A percentile compares a stretch with the other conserved stretches of the same genome.
Conservation (phyloP, 2,888 invertebrate species). For the Habrosyne pyritoides region DNA sequence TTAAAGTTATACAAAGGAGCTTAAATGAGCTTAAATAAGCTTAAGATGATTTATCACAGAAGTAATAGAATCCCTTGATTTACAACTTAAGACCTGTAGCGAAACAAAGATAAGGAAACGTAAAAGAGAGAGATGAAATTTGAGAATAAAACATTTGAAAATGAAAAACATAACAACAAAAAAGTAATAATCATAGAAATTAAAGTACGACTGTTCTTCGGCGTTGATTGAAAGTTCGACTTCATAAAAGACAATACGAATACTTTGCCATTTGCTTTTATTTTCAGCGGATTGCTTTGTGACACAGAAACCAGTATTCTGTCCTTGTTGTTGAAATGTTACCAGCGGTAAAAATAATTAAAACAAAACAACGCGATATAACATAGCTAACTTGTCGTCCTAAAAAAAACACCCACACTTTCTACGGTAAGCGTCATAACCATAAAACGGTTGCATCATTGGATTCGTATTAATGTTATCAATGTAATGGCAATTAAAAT, state of each 20-base stretch:
- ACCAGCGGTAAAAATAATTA: background rate
- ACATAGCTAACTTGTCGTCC: conserved; percentile 14
- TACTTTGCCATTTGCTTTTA: background rate
- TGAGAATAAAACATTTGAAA: no score
- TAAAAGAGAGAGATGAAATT: no score
- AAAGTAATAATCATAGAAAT: no score
- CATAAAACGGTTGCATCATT: conserved; percentile 58
- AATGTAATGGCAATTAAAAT: conserved; percentile 61
- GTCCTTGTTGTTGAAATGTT: background rate
- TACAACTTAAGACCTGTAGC: background rate
- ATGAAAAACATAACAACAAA: no score
- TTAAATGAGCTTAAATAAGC: no score
- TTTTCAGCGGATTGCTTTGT: background rate
- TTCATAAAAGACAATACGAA: background rate
- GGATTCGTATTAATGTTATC: conserved; percentile 61
- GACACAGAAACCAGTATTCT: background rate
- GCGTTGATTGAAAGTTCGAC: background rate
- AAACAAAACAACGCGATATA: background rate
- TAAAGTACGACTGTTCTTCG: no score
- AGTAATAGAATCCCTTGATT: background rate
- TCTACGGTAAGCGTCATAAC: conserved; percentile 47
- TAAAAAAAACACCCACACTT: conserved; percentile 38
- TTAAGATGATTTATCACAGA: background rate
- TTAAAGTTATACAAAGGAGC: background rate
- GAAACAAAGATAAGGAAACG: background rate